These are phyloP conservation scores for Cephus sareptanus DNA, from an alignment of 2,888 invertebrate species.

Conservation along the genomic window DNA sequence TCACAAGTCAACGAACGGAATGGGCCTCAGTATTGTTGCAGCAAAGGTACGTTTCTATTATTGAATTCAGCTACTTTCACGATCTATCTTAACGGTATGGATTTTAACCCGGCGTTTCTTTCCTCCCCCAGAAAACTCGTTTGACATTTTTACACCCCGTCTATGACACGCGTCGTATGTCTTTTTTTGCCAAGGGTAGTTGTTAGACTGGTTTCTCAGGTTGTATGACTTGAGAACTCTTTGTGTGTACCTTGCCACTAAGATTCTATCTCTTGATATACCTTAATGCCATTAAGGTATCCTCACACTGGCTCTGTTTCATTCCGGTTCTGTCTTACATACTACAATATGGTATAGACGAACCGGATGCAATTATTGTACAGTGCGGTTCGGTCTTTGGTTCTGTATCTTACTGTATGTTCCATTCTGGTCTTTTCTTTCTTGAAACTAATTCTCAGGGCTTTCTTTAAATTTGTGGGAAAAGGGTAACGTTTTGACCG, in stretches of 20 bases:
- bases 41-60: conserved; percentile 78
- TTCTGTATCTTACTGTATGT: not conserved
- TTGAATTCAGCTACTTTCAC: not conserved
- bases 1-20: conserved; percentile 94
- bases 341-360: not conserved
- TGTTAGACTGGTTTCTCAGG: conserved; percentile 23
- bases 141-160: conserved; percentile 22
- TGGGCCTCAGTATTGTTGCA: conserved; percentile 98
- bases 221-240: not conserved
- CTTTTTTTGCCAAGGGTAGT: conserved; percentile 16
- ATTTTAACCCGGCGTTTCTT: not conserved
- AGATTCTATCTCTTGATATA: not conserved
- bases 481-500: not conserved
- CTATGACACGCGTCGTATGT: conserved; percentile 5
- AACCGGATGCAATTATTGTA: not conserved
- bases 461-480: not conserved
- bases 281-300: not conserved
- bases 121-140: conserved; percentile 21
- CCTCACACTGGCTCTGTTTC: not conserved
- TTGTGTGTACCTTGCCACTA: not conserved
- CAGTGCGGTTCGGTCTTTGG: not conserved
- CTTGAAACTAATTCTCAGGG: not conserved
- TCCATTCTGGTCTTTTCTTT: not conserved
- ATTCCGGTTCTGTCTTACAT: not conserved
- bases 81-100: not conserved